These are phyloP conservation scores for Bucco capensis DNA, from an alignment of 2,113 vertebrate genomes.

Conservation along the genomic window DNA sequence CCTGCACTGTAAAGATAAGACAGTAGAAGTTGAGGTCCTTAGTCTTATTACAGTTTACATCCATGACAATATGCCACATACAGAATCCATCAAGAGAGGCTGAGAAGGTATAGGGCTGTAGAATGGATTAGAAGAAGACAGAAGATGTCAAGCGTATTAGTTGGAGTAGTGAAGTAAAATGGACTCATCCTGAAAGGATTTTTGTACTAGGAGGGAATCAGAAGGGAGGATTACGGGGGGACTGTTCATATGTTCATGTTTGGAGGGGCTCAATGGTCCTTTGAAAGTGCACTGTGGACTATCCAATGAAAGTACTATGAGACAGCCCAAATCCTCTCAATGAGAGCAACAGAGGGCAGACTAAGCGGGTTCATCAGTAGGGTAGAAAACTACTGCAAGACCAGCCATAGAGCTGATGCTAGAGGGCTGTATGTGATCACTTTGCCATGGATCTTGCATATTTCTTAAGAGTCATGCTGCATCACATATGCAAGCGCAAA, in stretches of 20 bases:
- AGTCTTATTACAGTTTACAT: neutral
- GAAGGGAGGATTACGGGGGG: accelerated
- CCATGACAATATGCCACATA: neutral
- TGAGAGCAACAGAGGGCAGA: neutral
- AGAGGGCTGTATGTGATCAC: neutral
- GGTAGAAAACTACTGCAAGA: neutral
- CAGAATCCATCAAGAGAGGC: neutral
- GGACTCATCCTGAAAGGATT: neutral
- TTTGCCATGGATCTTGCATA: neutral
- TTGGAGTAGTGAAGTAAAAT: neutral
- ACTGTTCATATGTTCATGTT: neutral
- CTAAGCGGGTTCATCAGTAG: neutral
- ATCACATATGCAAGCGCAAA: neutral
- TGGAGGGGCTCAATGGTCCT: accelerated
- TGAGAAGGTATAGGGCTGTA: neutral
- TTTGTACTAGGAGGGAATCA: neutral
- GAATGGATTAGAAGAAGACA: neutral
- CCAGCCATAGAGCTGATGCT: neutral
- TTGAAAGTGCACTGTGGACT: neutral
- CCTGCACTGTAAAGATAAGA: neutral
- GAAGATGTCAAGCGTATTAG: neutral
- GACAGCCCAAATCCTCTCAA: neutral
- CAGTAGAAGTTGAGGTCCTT: neutral
- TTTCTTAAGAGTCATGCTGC: neutral
- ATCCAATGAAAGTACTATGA: neutral